Evolutionary conservation across 1,140 invertebrate species (phyloP).

Genomic region (Drosophila watanabei): DNA sequence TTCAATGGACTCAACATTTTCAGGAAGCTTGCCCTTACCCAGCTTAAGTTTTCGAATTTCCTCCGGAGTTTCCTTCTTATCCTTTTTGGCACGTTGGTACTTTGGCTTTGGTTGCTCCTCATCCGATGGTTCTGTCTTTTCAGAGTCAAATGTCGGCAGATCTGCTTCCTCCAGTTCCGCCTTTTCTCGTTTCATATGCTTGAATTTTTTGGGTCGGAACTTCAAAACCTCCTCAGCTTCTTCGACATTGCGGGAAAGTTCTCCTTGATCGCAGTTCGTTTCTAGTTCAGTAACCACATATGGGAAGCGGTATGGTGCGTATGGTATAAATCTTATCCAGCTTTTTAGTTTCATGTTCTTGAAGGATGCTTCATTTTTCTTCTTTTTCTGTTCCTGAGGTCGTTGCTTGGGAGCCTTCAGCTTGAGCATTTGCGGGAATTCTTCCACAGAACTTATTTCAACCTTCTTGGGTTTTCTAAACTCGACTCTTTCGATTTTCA

Average conservation of each 20-base stretch:
- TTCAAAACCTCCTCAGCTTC: conserved; percentile 72
- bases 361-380: conserved; percentile 76
- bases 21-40: conserved; percentile 72
- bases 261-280: conserved; percentile 60
- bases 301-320: conserved; percentile 70
- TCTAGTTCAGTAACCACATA: conserved; percentile 66
- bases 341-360: conserved; percentile 81
- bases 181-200: conserved; percentile 53
- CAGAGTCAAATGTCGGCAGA: conserved; percentile 55
- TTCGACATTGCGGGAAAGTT: conserved; percentile 79
- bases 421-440: conserved; percentile 80
- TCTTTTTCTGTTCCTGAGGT: conserved; percentile 84
- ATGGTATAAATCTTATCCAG: conserved; percentile 78
- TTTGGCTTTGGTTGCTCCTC: conserved; percentile 57
- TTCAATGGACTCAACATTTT: conserved; percentile 83
- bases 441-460: conserved; percentile 76
- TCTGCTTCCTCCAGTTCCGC: conserved; percentile 64
- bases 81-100: conserved; percentile 71
- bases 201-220: conserved; percentile 73
- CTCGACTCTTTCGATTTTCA: conserved; percentile 78
- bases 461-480: conserved; percentile 66
- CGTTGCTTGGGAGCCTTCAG: conserved; percentile 85
- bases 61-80: conserved; percentile 30
- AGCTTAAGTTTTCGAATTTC: conserved; percentile 67
- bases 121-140: conserved; percentile 23